Conservation (phyloP, 2,888 invertebrate species). For the Himalopsyche tibetana region DNA sequence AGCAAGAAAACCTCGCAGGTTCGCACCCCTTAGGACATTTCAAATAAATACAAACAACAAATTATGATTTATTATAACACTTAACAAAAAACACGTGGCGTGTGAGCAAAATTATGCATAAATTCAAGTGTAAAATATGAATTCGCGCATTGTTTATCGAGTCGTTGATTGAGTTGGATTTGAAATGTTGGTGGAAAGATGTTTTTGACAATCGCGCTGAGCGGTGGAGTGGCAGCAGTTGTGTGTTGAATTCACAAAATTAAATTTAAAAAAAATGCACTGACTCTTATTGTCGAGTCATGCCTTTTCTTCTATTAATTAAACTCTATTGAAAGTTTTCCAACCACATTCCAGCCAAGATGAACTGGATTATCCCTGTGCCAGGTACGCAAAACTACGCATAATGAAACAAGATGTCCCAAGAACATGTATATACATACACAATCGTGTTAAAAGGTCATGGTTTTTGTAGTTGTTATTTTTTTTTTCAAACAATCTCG, state of each 20-base stretch:
- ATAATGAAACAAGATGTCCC: background rate
- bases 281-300: conserved; percentile 45
- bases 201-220: conserved; percentile 31
- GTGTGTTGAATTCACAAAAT: background rate
- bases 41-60: background rate
- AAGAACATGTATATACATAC: too few species aligned
- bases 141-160: background rate
- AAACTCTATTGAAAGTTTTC: conserved; percentile 45
- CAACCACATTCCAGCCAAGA: conserved; percentile 67
- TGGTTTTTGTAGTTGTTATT: too few species aligned
- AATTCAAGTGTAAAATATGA: conserved; percentile 44
- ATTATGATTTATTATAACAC: background rate
- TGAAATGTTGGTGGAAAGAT: conserved; percentile 35
- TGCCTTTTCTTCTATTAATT: conserved; percentile 32
- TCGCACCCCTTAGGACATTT: background rate
- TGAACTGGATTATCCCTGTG: conserved; percentile 77
- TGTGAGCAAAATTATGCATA: conserved; percentile 7
- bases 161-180: background rate
- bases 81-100: background rate
- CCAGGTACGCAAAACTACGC: conserved; percentile 70
- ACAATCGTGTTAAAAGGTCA: too few species aligned
- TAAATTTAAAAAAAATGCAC: conserved; percentile 40
- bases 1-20: background rate
- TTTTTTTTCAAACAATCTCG: too few species aligned
- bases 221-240: background rate